Evolutionary conservation across 2,888 invertebrate species (phyloP).

Genomic region (Drosophila imparisetae): DNA sequence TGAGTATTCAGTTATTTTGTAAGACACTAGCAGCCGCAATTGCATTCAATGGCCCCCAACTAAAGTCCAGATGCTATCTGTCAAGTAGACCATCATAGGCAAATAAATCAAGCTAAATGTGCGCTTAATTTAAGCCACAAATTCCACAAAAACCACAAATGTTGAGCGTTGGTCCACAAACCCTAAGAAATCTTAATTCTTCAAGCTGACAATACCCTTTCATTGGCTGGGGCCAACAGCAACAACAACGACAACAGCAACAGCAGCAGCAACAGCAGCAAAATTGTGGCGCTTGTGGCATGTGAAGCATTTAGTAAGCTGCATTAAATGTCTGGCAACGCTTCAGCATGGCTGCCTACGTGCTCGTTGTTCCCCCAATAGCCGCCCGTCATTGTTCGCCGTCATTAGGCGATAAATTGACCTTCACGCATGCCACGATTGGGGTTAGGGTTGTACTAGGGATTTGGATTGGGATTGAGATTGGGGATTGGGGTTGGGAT

Average conservation of each 20-base stretch:
- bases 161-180: constrained; percentile 3
- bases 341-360: constrained; percentile 4
- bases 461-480: background rate
- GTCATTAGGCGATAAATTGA: constrained; percentile 78
- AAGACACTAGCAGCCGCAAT: constrained; percentile 45
- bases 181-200: constrained; percentile 25
- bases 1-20: constrained; percentile 3
- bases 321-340: constrained; percentile 16
- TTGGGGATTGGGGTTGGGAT: background rate
- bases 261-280: background rate
- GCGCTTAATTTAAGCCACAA: constrained; percentile 54
- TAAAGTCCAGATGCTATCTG: constrained; percentile 1
- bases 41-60: constrained; percentile 31
- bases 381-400: constrained; percentile 64
- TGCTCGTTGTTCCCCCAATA: background rate
- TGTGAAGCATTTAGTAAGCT: constrained; percentile 18
- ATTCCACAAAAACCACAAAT: constrained; percentile 26
- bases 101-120: constrained; percentile 70
- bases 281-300: constrained; percentile 6
- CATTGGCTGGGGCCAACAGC: background rate
- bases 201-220: constrained; percentile 4
- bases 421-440: constrained; percentile 67
- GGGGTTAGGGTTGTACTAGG: background rate
- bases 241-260: background rate
- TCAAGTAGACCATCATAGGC: constrained; percentile 18